Evolutionary conservation across 2,797 vertebrate genomes (phyloP).

Genomic region (Enteromius fasciolatus): DNA sequence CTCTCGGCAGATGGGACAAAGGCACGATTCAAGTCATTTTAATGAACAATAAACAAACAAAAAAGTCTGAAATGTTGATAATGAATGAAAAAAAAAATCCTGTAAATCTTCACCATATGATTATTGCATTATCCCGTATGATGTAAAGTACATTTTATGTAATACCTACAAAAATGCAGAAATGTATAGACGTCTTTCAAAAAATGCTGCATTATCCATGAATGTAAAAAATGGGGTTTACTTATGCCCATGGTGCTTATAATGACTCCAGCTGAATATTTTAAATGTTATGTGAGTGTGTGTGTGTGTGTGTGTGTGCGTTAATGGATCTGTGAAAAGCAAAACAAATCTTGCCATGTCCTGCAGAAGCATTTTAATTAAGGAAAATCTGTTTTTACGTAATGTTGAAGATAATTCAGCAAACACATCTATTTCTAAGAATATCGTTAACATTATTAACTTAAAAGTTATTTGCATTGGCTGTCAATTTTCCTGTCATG

Average conservation of each 20-base stretch:
- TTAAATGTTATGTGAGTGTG: not conserved
- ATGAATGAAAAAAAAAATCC: not conserved
- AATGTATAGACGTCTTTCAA: not conserved
- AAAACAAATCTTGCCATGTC: not conserved
- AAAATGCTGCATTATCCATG: slow-evolving; percentile 11
- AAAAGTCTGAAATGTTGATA: not conserved
- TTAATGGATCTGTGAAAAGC: slow-evolving; percentile 4
- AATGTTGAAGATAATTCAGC: not conserved
- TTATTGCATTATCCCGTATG: not conserved
- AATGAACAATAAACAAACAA: slow-evolving; percentile 6
- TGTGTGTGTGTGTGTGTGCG: not conserved
- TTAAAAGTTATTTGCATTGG: not conserved
- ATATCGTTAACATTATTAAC: not conserved
- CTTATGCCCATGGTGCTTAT: not conserved
- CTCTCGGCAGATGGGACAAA: not conserved
- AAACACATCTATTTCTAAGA: not conserved
- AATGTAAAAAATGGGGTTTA: slow-evolving; percentile 13
- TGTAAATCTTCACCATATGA: not conserved
- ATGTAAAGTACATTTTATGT: not conserved
- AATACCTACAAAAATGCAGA: not conserved
- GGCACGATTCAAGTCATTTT: slow-evolving; percentile 26
- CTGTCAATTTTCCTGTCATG: not conserved
- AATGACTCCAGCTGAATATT: not conserved
- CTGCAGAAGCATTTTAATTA: slow-evolving; percentile 17
- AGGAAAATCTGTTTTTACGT: not conserved